A percentile compares a stretch with the other conserved stretches of the same genome.
Evolutionary conservation across 1,140 invertebrate genomes (phyloP).

Genomic region (Drosophila suzukii): DNA sequence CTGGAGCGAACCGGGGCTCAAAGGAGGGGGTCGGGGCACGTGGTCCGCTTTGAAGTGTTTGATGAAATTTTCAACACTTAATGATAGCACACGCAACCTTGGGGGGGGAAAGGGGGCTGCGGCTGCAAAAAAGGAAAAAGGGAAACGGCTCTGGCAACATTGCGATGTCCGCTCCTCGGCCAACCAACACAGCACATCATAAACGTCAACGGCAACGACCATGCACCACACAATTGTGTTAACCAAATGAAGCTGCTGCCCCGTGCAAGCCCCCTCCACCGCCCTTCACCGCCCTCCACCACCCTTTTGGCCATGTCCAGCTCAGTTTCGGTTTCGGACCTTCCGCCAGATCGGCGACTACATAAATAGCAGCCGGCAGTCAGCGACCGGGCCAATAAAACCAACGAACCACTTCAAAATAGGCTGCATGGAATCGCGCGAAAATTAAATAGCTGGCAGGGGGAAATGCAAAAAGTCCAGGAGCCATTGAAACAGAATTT

Average conservation of each 20-base stretch:
- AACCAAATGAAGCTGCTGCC: constrained; percentile 67
- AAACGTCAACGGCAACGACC: constrained; percentile 76
- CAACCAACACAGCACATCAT: constrained; percentile 68
- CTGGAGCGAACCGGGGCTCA: constrained; percentile 56
- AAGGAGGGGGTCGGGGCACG: constrained; percentile 26
- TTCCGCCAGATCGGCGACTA: constrained; percentile 46
- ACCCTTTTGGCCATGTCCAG: constrained; percentile 25
- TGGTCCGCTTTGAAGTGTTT: constrained; percentile 78
- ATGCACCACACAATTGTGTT: constrained; percentile 79
- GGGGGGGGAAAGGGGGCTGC: constrained; percentile 14
- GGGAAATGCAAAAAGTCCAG: constrained; percentile 3
- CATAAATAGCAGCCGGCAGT: constrained; percentile 64
- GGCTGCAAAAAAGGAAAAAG: not conserved
- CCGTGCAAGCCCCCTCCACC: not conserved
- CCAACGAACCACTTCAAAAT: constrained; percentile 70
- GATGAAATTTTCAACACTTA: constrained; percentile 83
- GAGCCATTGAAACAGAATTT: constrained; percentile 32
- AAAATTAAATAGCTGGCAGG: constrained; percentile 27
- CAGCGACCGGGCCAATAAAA: constrained; percentile 66
- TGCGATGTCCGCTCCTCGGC: constrained; percentile 11
- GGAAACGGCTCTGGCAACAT: constrained; percentile 8
- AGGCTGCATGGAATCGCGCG: constrained; percentile 57
- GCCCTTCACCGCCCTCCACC: too few relatives aligned
- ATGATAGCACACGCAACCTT: constrained; percentile 74
- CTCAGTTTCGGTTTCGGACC: constrained; percentile 34